These are phyloP conservation scores for Megalops cyprinoides DNA, from an alignment of 2,797 vertebrate species.

Conservation along the genomic window DNA sequence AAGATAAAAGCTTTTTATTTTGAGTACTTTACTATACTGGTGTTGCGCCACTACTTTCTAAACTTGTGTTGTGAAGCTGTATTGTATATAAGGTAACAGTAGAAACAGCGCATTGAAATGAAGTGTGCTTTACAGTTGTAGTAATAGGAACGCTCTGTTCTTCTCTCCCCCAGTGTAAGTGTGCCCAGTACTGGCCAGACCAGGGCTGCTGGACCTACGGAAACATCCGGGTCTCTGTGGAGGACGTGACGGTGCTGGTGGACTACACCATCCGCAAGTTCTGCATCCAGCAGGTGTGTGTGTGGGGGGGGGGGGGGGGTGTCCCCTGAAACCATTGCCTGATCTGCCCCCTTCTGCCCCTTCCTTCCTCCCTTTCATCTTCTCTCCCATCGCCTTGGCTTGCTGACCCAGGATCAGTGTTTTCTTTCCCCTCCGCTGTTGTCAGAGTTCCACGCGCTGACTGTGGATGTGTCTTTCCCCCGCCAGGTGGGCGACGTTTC, in stretches of 20 bases:
- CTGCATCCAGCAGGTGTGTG: slow-evolving; percentile 99
- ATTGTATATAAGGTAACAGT: no score
- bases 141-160: no score
- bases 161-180: slow-evolving; percentile 93
- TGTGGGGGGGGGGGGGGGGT: no score
- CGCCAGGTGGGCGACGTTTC: slow-evolving; percentile 90
- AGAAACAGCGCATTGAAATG: no score
- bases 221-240: slow-evolving; percentile 95
- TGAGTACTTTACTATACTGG: no score
- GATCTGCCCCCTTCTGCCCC: no score
- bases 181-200: slow-evolving; percentile 99
- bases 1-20: no score
- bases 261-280: slow-evolving; percentile 98
- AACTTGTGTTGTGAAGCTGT: no score
- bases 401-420: not conserved
- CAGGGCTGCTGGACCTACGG: slow-evolving; percentile 99
- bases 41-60: no score
- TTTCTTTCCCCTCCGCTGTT: not conserved
- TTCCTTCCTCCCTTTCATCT: not conserved
- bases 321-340: no score
- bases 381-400: not conserved
- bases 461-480: not conserved
- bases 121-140: no score
- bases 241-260: slow-evolving; percentile 92
- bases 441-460: not conserved